phyloP scores from a whole-genome alignment of 2,888 invertebrate genomes.

The Dyspetes luteomarginatus region DNA sequence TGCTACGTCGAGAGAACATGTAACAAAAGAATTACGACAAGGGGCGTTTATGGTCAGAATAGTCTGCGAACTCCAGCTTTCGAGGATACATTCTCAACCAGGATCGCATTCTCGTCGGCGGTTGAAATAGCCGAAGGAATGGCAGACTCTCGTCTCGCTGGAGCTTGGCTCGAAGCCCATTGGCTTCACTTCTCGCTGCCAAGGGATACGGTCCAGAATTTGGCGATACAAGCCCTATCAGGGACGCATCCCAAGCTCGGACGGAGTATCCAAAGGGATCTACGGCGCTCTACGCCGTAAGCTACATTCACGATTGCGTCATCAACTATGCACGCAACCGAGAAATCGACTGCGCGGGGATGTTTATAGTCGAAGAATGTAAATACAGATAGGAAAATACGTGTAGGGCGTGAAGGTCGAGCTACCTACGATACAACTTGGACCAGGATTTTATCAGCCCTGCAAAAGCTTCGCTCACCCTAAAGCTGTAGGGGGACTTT shows the following conservation, averaged over 20 bases:
- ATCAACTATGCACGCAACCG: neutral
- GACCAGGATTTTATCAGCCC: slow-evolving; percentile 71
- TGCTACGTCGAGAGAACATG: slow-evolving; percentile 19
- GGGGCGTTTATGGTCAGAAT: neutral
- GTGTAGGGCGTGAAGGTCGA: slow-evolving; percentile 69
- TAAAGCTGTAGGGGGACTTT: slow-evolving; percentile 2
- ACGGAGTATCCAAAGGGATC: neutral
- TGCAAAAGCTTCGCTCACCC: slow-evolving; percentile 1
- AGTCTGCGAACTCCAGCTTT: slow-evolving; percentile 58
- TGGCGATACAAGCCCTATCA: slow-evolving; percentile 58
- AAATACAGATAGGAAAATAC: slow-evolving; percentile 23
- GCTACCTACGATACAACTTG: slow-evolving; percentile 75
- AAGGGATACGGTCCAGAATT: slow-evolving; percentile 56
- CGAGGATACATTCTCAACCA: slow-evolving; percentile 58
- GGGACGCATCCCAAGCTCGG: slow-evolving; percentile 45
- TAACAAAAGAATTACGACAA: slow-evolving; percentile 23
- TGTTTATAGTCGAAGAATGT: slow-evolving; percentile 15
- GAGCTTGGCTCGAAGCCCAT: slow-evolving; percentile 30
- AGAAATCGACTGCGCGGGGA: neutral
- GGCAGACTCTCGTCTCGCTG: slow-evolving; percentile 24
- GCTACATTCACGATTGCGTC: neutral
- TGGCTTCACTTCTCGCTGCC: slow-evolving; percentile 1
- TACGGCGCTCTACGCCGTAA: neutral
- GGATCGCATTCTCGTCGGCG: slow-evolving; percentile 57
- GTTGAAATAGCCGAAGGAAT: slow-evolving; percentile 46